phyloP scores from a whole-genome alignment of 2,888 invertebrate genomes.

The Drosophila prostipennis region DNA sequence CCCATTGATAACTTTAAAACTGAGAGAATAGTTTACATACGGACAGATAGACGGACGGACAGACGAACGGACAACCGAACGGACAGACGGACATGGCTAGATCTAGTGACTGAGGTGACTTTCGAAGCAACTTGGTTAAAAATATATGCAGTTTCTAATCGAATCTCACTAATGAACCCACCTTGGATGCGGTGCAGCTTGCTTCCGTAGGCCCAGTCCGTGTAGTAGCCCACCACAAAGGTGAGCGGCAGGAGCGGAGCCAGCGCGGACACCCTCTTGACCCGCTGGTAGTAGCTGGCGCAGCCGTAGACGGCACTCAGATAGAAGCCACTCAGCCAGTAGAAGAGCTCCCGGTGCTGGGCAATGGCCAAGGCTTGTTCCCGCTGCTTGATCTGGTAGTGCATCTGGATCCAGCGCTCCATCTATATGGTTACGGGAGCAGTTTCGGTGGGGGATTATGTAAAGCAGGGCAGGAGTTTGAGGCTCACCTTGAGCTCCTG shows the following conservation, averaged over 20 bases:
- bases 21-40: too few relatives aligned
- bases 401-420: constrained; percentile 92
- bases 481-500: constrained; percentile 75
- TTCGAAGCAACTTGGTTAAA: too few relatives aligned
- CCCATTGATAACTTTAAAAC: too few relatives aligned
- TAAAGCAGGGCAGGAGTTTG: constrained; percentile 13
- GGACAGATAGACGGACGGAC: too few relatives aligned
- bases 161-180: constrained; percentile 78
- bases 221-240: constrained; percentile 89
- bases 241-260: constrained; percentile 89
- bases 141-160: too few relatives aligned
- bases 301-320: constrained; percentile 85
- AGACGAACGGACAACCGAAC: too few relatives aligned
- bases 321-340: constrained; percentile 90
- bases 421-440: constrained; percentile 84
- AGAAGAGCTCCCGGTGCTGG: constrained; percentile 89
- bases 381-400: constrained; percentile 91
- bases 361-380: constrained; percentile 90
- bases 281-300: constrained; percentile 86
- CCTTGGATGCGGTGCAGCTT: constrained; percentile 91
- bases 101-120: too few relatives aligned
- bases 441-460: constrained; percentile 2
- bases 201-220: constrained; percentile 91
- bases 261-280: constrained; percentile 87
- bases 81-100: too few relatives aligned